phyloP scores from a whole-genome alignment of 2,797 vertebrate species.

The Sternotherus odoratus region DNA sequence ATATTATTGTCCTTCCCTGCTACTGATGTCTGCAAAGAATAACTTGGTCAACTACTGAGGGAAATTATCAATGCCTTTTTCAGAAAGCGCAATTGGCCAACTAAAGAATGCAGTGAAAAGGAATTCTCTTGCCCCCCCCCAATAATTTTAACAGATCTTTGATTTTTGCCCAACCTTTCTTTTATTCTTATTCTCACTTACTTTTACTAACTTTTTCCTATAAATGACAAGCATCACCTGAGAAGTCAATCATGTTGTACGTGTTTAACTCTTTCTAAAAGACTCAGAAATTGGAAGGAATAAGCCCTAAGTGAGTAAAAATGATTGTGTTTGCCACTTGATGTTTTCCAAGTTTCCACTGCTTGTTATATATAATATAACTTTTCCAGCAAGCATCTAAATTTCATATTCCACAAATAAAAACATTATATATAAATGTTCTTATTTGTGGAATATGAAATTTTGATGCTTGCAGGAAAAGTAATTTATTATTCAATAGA shows the following conservation, averaged over 20 bases:
- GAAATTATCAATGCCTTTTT: neutral
- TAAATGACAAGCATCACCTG: neutral
- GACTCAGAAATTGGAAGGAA: neutral
- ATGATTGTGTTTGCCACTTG: neutral
- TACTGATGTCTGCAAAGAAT: neutral
- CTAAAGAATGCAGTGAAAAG: constrained; percentile 43
- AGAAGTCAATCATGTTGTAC: neutral
- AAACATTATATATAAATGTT: neutral
- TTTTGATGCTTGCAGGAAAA: constrained; percentile 29
- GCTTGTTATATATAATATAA: neutral
- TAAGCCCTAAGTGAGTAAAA: neutral
- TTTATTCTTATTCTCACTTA: constrained; percentile 4
- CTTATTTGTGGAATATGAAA: constrained; percentile 13
- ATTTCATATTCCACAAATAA: constrained; percentile 18
- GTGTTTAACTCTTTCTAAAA: constrained; percentile 8
- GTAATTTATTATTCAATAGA: neutral
- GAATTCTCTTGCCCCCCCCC: neutral
- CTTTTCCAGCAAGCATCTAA: constrained; percentile 22
- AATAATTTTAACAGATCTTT: neutral
- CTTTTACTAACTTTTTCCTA: neutral
- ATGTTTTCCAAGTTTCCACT: constrained; percentile 8
- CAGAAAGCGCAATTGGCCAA: constrained; percentile 11
- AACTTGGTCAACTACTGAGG: neutral
- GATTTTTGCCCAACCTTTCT: neutral
- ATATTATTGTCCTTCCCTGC: neutral